Base-by-base conservation (phyloP, 1,140 invertebrate species). In the Macrobrachium nipponense region DNA sequence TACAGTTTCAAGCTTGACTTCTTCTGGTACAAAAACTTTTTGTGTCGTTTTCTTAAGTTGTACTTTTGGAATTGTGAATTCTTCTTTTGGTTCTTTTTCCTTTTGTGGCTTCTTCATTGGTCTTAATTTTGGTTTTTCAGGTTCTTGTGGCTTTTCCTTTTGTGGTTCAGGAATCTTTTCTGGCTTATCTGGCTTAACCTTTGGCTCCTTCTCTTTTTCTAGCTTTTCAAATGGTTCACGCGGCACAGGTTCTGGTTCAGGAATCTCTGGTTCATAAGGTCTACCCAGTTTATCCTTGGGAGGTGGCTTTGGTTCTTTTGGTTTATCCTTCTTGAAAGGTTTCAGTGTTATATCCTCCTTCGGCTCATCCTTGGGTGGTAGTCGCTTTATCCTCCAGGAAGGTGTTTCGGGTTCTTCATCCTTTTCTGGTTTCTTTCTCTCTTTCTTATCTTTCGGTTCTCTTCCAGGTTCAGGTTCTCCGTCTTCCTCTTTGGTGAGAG, bases 271-370 rank as follows among this genome's bases (percentile, higher is more conserved):
- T 20, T 82, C 81, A 59, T 87, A 82, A 23, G 80, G 44, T 92
- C 14, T 90, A 90, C 88, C 90, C 89, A 12, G 92, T 90, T 88
- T 92, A 90, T 89, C 92, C 89, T 75, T 91, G 86, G 43, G 88
- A 89, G 89, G 91, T 90, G 70, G 80, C 68, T 90, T 90, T 89
- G 20, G 89, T 78, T 43, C 87, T 61, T 86, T 88, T 73, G 18
- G 81, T 88, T 81, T 8, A 89, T 92, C 90, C 82, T 91, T 90
- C 17, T 90, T 91, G 6, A 88, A 66, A 0, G 91, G 91, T 87
- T 92, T 92, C 8, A 93, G 89, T 14, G 90, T 89, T 85, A 91
- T 90, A 68, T 92, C 91, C 87, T 93, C 91, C 77, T 77, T 86
- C 6, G 80, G 66, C 2, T 86, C 84, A 15, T 86, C 84, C 23